Conservation (phyloP, 2,113 vertebrate species). For the Thalassoma bifasciatum region DNA sequence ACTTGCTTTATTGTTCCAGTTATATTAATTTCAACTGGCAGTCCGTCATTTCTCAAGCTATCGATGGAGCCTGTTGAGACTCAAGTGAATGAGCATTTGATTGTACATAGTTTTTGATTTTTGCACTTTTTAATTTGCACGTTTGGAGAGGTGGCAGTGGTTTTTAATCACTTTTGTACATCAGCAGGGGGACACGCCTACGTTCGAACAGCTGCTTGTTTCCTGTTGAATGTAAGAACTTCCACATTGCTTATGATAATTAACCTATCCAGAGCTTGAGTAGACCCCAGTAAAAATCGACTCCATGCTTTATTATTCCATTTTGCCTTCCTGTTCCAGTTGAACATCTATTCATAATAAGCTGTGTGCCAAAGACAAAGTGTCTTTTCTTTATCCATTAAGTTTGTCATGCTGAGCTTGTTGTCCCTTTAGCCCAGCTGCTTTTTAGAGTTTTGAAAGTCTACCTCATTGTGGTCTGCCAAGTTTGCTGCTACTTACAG, state of each 20-base stretch:
- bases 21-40: slow-evolving; percentile 71
- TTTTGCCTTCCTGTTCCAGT: slow-evolving; percentile 80
- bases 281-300: slow-evolving; percentile 81
- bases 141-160: slow-evolving; percentile 90
- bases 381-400: slow-evolving; percentile 82
- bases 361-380: slow-evolving; percentile 97
- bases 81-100: slow-evolving; percentile 82
- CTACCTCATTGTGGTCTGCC: slow-evolving; percentile 99
- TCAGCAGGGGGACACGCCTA: slow-evolving; percentile 85
- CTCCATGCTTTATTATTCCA: slow-evolving; percentile 77
- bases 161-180: slow-evolving; percentile 99
- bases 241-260: slow-evolving; percentile 75
- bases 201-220: slow-evolving; percentile 83
- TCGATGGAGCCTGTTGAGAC: slow-evolving; percentile 86
- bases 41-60: slow-evolving; percentile 75
- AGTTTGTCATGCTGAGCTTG: slow-evolving; percentile 89
- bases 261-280: slow-evolving; percentile 81
- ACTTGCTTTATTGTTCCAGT: slow-evolving; percentile 74
- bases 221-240: slow-evolving; percentile 85
- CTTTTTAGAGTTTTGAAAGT: slow-evolving; percentile 97
- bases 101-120: slow-evolving; percentile 92
- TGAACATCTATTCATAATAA: slow-evolving; percentile 81
- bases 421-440: slow-evolving; percentile 91
- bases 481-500: slow-evolving; percentile 95
- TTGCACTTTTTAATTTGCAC: slow-evolving; percentile 99